phyloP scores from a whole-genome alignment of 2,797 vertebrate species.

The Cirrhinus mrigala region DNA sequence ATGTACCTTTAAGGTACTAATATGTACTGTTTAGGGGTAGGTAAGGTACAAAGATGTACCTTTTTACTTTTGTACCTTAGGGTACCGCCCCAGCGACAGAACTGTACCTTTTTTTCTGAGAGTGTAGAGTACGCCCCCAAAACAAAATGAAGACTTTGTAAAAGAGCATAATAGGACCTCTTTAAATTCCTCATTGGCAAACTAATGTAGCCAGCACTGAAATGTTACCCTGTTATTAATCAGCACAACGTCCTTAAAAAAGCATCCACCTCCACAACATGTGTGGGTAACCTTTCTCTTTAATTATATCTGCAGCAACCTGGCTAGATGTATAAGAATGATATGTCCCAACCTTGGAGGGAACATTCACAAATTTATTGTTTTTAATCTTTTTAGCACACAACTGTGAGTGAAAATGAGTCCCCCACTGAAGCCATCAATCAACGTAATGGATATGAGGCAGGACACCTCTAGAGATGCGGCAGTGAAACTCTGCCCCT shows the following conservation, averaged over 20 bases:
- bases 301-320: slow-evolving; percentile 28
- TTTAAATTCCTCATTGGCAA: background rate
- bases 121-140: too few species aligned
- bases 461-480: slow-evolving; percentile 52
- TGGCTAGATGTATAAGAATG: slow-evolving; percentile 40
- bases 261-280: slow-evolving; percentile 1
- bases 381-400: slow-evolving; percentile 63
- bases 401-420: background rate
- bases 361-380: slow-evolving; percentile 59
- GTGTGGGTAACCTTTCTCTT: slow-evolving; percentile 14
- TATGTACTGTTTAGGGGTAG: too few species aligned
- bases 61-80: too few species aligned
- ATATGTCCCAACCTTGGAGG: slow-evolving; percentile 53
- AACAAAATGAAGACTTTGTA: too few species aligned
- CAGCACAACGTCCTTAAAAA: background rate
- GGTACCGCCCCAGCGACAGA: too few species aligned
- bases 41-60: too few species aligned
- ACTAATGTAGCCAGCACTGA: background rate
- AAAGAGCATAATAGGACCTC: too few species aligned
- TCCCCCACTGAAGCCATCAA: slow-evolving; percentile 53
- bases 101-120: too few species aligned
- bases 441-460: slow-evolving; percentile 58
- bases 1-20: too few species aligned
- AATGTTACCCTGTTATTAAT: background rate
- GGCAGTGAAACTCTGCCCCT: slow-evolving; percentile 40